Conservation (phyloP, 2,888 invertebrate species). For the Nemoura dubitans region DNA sequence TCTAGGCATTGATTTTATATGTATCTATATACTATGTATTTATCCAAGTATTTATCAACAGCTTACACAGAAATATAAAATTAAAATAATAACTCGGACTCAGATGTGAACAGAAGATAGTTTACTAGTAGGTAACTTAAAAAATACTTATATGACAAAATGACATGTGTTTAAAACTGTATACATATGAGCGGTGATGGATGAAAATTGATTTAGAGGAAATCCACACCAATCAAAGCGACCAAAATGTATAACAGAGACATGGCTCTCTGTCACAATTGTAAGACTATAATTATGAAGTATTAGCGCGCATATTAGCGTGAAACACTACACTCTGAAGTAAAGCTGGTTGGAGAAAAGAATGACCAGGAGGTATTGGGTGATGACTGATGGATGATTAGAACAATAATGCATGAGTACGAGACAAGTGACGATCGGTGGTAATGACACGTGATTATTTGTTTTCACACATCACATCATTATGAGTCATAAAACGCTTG, state of each 20-base stretch:
- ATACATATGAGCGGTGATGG: not conserved
- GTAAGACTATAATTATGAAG: not conserved
- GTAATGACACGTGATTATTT: conserved; percentile 1
- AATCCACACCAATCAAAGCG: not conserved
- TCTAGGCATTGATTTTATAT: not conserved
- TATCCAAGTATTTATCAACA: not conserved
- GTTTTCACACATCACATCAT: not conserved
- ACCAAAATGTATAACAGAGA: not conserved
- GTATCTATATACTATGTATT: not conserved
- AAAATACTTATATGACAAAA: not conserved
- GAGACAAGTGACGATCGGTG: not conserved
- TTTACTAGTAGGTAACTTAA: not conserved
- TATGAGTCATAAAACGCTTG: not conserved
- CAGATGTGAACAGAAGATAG: not conserved
- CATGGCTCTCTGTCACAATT: not conserved
- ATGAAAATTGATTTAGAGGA: not conserved
- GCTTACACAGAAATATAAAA: not conserved
- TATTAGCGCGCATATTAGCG: not conserved
- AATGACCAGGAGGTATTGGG: not conserved
- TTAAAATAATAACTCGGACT: not conserved
- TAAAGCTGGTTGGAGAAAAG: not conserved
- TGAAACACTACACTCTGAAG: not conserved
- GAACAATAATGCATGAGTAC: not conserved
- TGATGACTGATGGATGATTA: too few species aligned
- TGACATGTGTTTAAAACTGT: not conserved